These are phyloP conservation scores for Scotopteryx bipunctaria DNA, from an alignment of 2,888 invertebrate species.

Conservation along the genomic window DNA sequence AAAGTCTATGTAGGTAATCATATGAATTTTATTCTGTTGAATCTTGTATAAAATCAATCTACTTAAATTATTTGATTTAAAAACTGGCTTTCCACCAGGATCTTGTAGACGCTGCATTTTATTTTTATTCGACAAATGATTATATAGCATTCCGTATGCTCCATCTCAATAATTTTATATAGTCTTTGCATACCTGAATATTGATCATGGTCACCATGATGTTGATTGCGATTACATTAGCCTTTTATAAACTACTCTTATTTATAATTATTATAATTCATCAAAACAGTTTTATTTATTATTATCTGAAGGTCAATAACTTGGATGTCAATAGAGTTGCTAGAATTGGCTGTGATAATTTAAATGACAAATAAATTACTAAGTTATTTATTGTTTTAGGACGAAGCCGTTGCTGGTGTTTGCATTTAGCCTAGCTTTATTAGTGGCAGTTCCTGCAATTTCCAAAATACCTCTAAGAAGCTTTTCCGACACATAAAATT, in stretches of 20 bases:
- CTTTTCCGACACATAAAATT: too few species aligned
- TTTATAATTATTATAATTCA: conserved; percentile 42
- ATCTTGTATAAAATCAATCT: conserved; percentile 1
- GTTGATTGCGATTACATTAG: conserved; percentile 51
- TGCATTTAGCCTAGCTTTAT: too few species aligned
- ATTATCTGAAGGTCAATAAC: conserved; percentile 38
- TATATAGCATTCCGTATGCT: conserved; percentile 9
- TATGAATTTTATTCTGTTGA: background rate
- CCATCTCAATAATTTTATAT: conserved; percentile 50
- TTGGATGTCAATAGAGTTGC: conserved; percentile 24
- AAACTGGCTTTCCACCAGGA: conserved; percentile 18
- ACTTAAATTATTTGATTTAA: conserved; percentile 2
- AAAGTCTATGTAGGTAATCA: background rate
- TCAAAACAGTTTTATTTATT: conserved; percentile 45
- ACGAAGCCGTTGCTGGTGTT: too few species aligned
- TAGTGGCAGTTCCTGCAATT: too few species aligned
- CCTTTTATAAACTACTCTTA: conserved; percentile 21
- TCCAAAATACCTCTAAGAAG: too few species aligned
- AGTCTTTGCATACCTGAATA: conserved; percentile 63
- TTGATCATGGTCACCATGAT: conserved; percentile 59
- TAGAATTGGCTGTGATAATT: conserved; percentile 13
- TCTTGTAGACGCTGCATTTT: conserved; percentile 5
- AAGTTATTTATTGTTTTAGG: too few species aligned
- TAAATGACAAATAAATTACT: too few species aligned
- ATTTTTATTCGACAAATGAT: conserved; percentile 8